phyloP scores from a whole-genome alignment of 2,113 vertebrate species.

The Struthio camelus region DNA sequence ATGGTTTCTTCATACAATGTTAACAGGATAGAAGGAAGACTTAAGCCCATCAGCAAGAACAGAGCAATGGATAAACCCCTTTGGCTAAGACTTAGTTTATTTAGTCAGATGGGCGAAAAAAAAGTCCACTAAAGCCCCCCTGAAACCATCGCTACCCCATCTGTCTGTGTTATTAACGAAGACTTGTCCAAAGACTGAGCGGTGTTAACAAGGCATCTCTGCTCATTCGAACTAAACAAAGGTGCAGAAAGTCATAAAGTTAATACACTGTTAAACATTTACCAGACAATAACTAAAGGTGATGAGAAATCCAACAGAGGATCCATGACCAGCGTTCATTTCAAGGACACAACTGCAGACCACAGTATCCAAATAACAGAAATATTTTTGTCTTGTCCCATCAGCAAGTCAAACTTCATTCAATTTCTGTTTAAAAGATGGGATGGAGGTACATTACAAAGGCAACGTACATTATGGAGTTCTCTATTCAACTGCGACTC shows the following conservation, averaged over 20 bases:
- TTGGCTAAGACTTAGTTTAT: slow-evolving; percentile 61
- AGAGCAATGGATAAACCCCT: slow-evolving; percentile 65
- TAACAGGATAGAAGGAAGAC: slow-evolving; percentile 68
- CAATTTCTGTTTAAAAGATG: not conserved
- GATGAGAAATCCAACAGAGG: not conserved
- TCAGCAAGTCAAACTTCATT: not conserved
- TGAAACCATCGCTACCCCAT: slow-evolving; percentile 59
- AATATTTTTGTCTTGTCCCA: not conserved
- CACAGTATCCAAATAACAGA: not conserved
- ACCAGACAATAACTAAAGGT: slow-evolving; percentile 24
- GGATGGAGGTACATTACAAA: not conserved
- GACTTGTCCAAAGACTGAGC: slow-evolving; percentile 33
- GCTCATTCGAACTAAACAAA: not conserved
- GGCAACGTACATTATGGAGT: not conserved
- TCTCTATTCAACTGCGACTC: not conserved
- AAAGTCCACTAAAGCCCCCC: slow-evolving; percentile 16
- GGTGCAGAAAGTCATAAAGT: slow-evolving; percentile 59
- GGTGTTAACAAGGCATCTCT: slow-evolving; percentile 60
- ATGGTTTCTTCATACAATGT: slow-evolving; percentile 65
- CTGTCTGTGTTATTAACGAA: slow-evolving; percentile 66
- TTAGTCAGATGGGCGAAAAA: slow-evolving; percentile 38
- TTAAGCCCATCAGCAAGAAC: slow-evolving; percentile 66
- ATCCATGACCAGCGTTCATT: not conserved
- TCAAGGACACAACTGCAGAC: not conserved
- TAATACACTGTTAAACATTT: slow-evolving; percentile 47